These are phyloP conservation scores for Xenotilapia caudafasciata DNA, from an alignment of 2,113 vertebrate genomes.

Conservation along the genomic window DNA sequence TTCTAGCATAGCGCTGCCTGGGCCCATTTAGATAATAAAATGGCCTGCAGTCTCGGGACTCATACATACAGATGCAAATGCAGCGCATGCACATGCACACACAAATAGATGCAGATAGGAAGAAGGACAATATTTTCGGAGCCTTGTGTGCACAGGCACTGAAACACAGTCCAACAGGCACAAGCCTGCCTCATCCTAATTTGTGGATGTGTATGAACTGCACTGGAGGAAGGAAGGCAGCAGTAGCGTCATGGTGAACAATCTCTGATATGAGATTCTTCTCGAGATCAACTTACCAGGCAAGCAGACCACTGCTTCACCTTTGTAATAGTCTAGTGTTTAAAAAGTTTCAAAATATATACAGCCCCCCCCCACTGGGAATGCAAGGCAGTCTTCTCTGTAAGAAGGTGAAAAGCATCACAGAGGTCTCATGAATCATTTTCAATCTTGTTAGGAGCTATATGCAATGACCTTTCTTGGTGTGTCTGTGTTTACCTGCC, in stretches of 20 bases:
- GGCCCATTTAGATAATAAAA: slow-evolving; percentile 74
- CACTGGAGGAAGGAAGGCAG: background rate
- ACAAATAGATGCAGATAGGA: slow-evolving; percentile 26
- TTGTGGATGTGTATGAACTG: background rate
- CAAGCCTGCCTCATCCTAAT: background rate
- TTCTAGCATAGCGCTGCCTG: slow-evolving; percentile 64
- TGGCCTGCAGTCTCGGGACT: slow-evolving; percentile 43
- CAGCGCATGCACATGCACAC: slow-evolving; percentile 2
- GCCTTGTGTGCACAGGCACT: background rate
- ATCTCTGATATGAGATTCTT: background rate
- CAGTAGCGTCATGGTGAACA: background rate
- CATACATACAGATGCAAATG: slow-evolving; percentile 55
- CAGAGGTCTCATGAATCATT: slow-evolving; percentile 60
- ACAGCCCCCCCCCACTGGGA: background rate
- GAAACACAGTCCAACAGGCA: background rate
- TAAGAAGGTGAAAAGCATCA: slow-evolving; percentile 41
- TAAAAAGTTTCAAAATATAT: background rate
- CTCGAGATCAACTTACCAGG: background rate
- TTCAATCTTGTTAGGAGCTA: slow-evolving; percentile 70
- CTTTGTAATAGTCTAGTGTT: background rate
- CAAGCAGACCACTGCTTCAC: background rate
- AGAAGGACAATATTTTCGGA: slow-evolving; percentile 27
- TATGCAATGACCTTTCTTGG: slow-evolving; percentile 66
- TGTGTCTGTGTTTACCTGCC: slow-evolving; percentile 59
- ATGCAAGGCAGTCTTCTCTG: slow-evolving; percentile 20